phyloP scores from a whole-genome alignment of 2,797 vertebrate genomes.

The Parotocinclus haroldoi region DNA sequence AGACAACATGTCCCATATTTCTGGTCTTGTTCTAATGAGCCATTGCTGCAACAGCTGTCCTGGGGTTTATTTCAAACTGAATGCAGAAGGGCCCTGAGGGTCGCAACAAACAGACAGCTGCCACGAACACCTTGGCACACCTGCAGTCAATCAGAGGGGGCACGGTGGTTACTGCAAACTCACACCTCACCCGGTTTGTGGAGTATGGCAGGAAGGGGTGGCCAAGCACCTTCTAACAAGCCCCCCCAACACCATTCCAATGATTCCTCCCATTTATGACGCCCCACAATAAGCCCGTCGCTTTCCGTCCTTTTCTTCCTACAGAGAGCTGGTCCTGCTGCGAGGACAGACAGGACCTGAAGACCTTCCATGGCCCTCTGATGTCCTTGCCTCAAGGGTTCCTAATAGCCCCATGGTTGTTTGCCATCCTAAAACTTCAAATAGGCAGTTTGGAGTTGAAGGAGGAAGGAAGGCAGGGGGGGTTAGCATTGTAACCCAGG shows the following conservation, averaged over 20 bases:
- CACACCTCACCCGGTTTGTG: conserved; percentile 33
- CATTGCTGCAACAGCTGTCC: conserved; percentile 10
- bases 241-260: conserved; percentile 31
- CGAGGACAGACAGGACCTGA: conserved; percentile 6
- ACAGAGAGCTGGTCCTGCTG: conserved; percentile 19
- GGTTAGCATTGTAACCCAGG: conserved; percentile 21
- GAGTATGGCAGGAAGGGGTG: conserved; percentile 19
- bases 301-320: conserved; percentile 38
- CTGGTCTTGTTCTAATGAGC: conserved; percentile 28
- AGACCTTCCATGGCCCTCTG: conserved; percentile 12
- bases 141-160: conserved; percentile 38
- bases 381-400: conserved; percentile 26
- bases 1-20: conserved; percentile 3
- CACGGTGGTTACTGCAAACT: conserved; percentile 29
- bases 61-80: conserved; percentile 29
- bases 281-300: conserved; percentile 7
- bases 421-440: conserved; percentile 51
- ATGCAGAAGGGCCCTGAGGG: conserved; percentile 42
- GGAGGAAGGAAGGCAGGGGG: not conserved
- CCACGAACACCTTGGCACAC: conserved; percentile 23
- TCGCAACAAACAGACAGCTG: conserved; percentile 31
- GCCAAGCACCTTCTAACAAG: conserved; percentile 46
- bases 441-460: conserved; percentile 51
- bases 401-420: conserved; percentile 39
- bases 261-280: conserved; percentile 32